Base-by-base conservation (phyloP, 1,140 invertebrate genomes). In the Scaptomyza montana region DNA sequence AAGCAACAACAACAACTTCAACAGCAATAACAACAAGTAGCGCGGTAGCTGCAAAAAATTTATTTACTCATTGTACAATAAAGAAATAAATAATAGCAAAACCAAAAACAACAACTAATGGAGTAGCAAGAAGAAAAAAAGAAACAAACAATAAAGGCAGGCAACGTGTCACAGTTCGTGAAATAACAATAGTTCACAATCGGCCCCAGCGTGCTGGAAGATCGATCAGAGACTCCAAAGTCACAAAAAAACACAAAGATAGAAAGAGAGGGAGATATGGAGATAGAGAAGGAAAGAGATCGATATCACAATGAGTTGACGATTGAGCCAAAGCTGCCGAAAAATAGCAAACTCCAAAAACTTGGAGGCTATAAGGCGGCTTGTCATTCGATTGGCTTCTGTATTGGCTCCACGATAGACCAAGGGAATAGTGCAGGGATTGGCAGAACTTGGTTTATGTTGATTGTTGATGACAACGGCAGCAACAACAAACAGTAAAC, bases 171-270 rank as follows among this genome's bases (percentile, higher is more conserved):
- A 89, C 78, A 90, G 82, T 90, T 90, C 87, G 87, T 90, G 87
- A 90, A 90, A 90, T 90, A 90, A 90, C 87, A 90, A 90, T 90
- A 90, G 87, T 90, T 90, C 87, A 90, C 78, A 86, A 80, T 77
- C 78, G 71, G 76, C 76, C 65, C 70, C 73, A 77, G 63, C 79
- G 77, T 4, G 81, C 87, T 87, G 76, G 82, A 87, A 74, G 82
- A 87, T 87, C 82, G 82, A 87, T 87, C 82, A 78, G 63, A 50
- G 47, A 33, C 41, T 25, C 36, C 28, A 8, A 56, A 33, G 30
- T 6, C 30, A 33, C 30, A 30, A 46, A 30, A 25, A 41, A 56
- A n/a, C n/a, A 25, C 16, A 41, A 64, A 67, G 49, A 25, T n/a
- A 72, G 39, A 51, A 55, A 47, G 30, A 49, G 30, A 39, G 46